Evolutionary conservation across 2,113 vertebrate species (phyloP), one percentile per base, ranked within the genome.

Genomic region (Abramis brama): DNA sequence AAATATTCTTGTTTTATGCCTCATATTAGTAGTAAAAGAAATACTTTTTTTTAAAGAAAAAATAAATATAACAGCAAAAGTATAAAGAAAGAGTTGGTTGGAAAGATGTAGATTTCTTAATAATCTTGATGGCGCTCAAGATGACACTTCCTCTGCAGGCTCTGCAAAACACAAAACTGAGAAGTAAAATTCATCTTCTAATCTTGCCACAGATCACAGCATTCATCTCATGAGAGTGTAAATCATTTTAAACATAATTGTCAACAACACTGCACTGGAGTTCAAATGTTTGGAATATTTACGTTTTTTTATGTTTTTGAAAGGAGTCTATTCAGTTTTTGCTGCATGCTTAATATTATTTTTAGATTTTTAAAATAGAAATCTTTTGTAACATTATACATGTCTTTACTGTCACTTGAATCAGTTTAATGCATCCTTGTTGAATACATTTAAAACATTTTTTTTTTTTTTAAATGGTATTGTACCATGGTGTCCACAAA

Each of bases 161-260:
- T 94, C 94, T 95, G 90, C 86, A 93, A 94, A 55, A 91, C 57
- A 74, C n/a, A 85, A 89, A 8, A 23, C 11, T 47, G 21, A 30
- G 57, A 66, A 64, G 77, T 79, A 5, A 19, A 33, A 4, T 21
- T 55, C 7, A 33, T 12, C 71, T 47, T 74, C 39, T 25, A 15
- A 74, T 47, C 6, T 17, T 15, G 39, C 3, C 21, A 25, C n/a
- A 47, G 2, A 47, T 47, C 8, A 12, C 12, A 74, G 39, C 6
- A 19, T 23, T 57, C 36, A 23, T 23, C 10, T 39, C 23, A 74
- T 25, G 33, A 13, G 23, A 45, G 71, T 36, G 68, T 10, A 23
- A 9, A 23, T 23, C 0, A 5, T 70, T 70, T 11, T 23, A 36
- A 23, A 39, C 17, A 21, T 70, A 74, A 7, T 25, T 6, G 23